Evolutionary conservation across 2,797 vertebrate species (phyloP).

Genomic region (Xiphophorus birchmanni): DNA sequence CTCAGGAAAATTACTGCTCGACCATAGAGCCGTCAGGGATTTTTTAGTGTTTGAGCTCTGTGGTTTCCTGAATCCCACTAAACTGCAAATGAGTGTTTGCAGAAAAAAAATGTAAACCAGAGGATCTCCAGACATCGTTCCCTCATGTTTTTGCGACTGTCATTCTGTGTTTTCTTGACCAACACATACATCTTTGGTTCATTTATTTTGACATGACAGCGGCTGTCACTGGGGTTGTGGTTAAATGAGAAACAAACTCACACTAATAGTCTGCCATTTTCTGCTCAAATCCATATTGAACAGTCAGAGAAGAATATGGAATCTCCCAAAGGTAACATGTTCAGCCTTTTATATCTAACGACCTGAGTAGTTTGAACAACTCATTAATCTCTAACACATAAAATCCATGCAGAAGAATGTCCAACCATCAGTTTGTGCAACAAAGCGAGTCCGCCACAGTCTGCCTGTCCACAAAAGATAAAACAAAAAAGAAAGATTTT

Average conservation of each 20-base stretch:
- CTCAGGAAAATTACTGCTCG: slow-evolving; percentile 8
- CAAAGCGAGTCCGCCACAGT: neutral
- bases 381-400: neutral
- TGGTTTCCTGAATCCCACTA: slow-evolving; percentile 25
- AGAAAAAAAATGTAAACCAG: slow-evolving; percentile 15
- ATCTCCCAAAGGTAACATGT: neutral
- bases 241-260: slow-evolving; percentile 18
- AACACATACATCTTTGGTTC: slow-evolving; percentile 19
- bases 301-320: neutral
- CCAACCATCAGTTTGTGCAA: neutral
- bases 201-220: slow-evolving; percentile 24
- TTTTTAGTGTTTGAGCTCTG: slow-evolving; percentile 1
- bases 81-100: slow-evolving; percentile 18
- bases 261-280: slow-evolving; percentile 3
- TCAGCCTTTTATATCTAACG: neutral
- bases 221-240: slow-evolving; percentile 21
- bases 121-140: slow-evolving; percentile 24
- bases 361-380: neutral
- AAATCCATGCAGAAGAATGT: neutral
- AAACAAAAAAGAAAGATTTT: neutral
- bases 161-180: slow-evolving; percentile 29
- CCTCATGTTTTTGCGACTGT: slow-evolving; percentile 14
- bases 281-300: slow-evolving; percentile 6
- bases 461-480: neutral
- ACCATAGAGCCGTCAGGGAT: slow-evolving; percentile 8